Evolutionary conservation across 2,797 vertebrate genomes (phyloP).

Genomic region (Dallia pectoralis): DNA sequence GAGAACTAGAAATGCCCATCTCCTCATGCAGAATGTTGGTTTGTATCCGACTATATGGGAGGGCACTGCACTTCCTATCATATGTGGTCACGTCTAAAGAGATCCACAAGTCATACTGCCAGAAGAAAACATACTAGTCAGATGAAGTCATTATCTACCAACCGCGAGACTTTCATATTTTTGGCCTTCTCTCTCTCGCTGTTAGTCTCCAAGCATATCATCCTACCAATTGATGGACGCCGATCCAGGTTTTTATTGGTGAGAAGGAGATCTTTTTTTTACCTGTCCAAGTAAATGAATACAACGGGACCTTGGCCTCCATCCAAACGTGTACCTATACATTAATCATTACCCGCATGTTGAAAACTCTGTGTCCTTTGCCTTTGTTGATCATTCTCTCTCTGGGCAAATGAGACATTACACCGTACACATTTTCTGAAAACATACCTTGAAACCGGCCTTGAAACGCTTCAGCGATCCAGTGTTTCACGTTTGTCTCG

Average conservation of each 20-base stretch:
- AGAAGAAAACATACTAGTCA: no score
- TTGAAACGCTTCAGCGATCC: not conserved
- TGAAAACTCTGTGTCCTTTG: conserved; percentile 47
- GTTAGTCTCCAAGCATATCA: not conserved
- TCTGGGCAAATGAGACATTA: conserved; percentile 34
- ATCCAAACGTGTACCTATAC: conserved; percentile 37
- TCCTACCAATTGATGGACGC: not conserved
- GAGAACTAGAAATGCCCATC: no score
- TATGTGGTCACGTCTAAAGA: no score
- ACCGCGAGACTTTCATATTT: no score
- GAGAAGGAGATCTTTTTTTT: not conserved
- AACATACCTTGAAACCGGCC: conserved; percentile 14
- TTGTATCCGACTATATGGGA: no score
- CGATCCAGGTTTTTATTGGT: not conserved
- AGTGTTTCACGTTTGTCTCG: not conserved
- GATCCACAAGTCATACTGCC: no score
- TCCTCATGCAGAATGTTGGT: no score
- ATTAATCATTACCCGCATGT: conserved; percentile 66
- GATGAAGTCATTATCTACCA: no score
- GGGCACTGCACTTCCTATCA: no score
- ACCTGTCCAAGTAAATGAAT: not conserved
- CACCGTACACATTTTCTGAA: conserved; percentile 24
- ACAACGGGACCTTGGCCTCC: conserved; percentile 15
- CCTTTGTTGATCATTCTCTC: conserved; percentile 62
- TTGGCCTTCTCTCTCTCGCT: not conserved